These are phyloP conservation scores for Lasioglossum leucozonium DNA, from an alignment of 2,888 invertebrate species.

Conservation along the genomic window DNA sequence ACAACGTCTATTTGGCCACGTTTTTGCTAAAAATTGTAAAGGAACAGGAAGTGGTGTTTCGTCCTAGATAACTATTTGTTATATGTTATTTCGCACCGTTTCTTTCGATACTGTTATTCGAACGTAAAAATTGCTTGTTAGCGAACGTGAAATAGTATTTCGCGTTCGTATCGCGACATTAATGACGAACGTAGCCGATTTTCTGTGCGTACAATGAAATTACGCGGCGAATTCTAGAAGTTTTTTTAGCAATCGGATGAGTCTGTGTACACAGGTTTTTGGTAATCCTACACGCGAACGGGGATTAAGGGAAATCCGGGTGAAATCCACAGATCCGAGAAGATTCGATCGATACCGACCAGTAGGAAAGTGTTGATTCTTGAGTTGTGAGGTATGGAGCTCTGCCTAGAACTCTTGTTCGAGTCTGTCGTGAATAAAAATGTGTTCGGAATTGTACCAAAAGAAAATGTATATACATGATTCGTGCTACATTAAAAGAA, in stretches of 20 bases:
- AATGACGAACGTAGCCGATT: too few relatives aligned
- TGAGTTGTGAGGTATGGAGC: background rate
- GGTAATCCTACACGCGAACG: constrained; percentile 3
- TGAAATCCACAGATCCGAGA: background rate
- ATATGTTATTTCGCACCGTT: too few relatives aligned
- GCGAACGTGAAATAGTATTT: too few relatives aligned
- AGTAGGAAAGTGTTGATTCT: background rate
- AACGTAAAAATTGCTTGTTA: too few relatives aligned
- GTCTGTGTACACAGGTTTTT: background rate
- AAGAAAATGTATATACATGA: background rate
- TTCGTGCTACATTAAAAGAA: background rate
- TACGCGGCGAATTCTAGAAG: background rate
- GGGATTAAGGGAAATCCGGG: constrained; percentile 6
- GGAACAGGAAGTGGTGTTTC: too few relatives aligned
- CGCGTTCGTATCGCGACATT: too few relatives aligned
- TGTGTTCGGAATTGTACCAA: background rate
- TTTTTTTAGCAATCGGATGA: background rate
- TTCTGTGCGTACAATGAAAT: background rate
- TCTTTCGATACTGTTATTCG: too few relatives aligned
- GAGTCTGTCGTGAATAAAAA: background rate
- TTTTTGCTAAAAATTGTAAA: too few relatives aligned
- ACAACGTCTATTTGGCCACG: too few relatives aligned
- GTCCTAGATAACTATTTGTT: too few relatives aligned
- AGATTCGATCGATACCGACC: background rate
- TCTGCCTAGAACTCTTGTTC: background rate